Evolutionary conservation across 2,888 invertebrate species (phyloP).

Genomic region (Neuroscelio doddi): DNA sequence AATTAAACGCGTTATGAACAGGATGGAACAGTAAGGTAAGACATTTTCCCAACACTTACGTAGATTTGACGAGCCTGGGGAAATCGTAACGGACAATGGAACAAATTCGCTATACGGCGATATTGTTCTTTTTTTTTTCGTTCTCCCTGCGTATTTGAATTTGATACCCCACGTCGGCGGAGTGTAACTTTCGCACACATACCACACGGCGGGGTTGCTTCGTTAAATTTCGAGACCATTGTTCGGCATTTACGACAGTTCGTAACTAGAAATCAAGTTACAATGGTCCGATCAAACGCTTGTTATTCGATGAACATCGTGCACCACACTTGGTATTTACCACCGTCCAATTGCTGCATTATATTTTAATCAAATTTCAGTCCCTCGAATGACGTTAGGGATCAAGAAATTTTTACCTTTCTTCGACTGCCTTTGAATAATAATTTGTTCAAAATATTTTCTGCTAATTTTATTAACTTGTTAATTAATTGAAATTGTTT

Average conservation of each 20-base stretch:
- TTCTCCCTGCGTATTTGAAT: not conserved
- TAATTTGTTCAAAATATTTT: too few relatives aligned
- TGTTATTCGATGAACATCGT: constrained; percentile 7
- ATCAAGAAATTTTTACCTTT: not conserved
- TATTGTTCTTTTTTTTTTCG: not conserved
- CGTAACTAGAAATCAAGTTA: constrained; percentile 5
- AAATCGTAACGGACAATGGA: not conserved
- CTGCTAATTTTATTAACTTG: too few relatives aligned
- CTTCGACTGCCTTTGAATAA: too few relatives aligned
- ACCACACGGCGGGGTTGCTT: constrained; percentile 6
- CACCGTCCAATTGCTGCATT: constrained; percentile 2
- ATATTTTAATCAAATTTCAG: not conserved
- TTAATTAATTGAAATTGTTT: too few relatives aligned
- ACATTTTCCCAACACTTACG: too few relatives aligned
- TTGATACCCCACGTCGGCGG: constrained; percentile 5
- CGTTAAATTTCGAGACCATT: constrained; percentile 9
- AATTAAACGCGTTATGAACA: too few relatives aligned
- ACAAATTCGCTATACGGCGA: not conserved
- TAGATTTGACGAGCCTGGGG: not conserved
- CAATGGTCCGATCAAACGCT: constrained; percentile 1
- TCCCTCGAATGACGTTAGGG: not conserved
- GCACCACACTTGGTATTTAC: not conserved
- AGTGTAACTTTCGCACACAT: not conserved
- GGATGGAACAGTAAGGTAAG: too few relatives aligned
- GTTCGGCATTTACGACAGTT: constrained; percentile 8